These are phyloP conservation scores for Halictus quadricinctus DNA, from an alignment of 2,888 invertebrate genomes.

Conservation along the genomic window DNA sequence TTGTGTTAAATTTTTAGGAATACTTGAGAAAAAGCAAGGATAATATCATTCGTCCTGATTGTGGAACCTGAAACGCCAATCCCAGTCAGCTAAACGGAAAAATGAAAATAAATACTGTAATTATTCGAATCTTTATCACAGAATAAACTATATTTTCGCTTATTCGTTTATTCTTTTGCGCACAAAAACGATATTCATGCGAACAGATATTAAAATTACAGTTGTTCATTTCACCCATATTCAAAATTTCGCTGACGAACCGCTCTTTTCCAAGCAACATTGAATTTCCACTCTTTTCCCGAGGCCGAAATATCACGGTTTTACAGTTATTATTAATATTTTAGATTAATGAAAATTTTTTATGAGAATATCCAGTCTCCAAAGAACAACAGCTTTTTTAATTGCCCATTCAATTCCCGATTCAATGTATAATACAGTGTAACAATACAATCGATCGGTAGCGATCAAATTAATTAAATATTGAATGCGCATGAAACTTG, in stretches of 20 bases:
- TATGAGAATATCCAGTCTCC: neutral
- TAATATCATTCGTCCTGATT: too few species aligned
- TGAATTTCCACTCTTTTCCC: neutral
- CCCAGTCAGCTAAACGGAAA: neutral
- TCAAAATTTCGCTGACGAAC: constrained; percentile 16
- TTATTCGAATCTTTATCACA: neutral
- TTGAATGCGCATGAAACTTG: neutral
- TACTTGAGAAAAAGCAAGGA: too few species aligned
- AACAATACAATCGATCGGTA: neutral
- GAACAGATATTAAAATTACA: constrained; percentile 28
- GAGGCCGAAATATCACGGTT: constrained; percentile 4
- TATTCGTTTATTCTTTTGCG: constrained; percentile 10
- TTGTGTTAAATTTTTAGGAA: too few species aligned
- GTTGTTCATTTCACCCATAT: constrained; percentile 3
- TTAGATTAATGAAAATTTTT: neutral
- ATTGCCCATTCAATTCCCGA: neutral
- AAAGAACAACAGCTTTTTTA: neutral
- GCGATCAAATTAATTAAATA: neutral
- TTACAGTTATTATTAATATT: neutral
- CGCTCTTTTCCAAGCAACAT: constrained; percentile 3
- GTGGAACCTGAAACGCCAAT: neutral
- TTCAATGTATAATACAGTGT: neutral
- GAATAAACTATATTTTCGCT: neutral
- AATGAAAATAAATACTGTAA: neutral
- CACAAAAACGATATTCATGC: neutral